Base-by-base conservation (phyloP, 1,140 invertebrate genomes). In the Caerostris extrusa region DNA sequence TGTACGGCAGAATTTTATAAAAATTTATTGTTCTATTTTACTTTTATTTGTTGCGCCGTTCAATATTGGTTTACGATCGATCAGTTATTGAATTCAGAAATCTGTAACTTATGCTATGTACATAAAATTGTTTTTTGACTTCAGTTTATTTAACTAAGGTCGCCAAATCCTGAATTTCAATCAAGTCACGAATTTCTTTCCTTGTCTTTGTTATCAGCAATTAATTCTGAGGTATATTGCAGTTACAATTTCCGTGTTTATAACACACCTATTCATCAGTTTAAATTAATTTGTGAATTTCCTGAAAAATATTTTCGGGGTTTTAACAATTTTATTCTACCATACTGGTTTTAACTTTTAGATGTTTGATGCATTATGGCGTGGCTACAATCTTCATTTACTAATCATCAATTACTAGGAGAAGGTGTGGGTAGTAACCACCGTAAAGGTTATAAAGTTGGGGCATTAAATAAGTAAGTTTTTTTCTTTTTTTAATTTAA, bases 301-400 rank as follows among this genome's bases (percentile, higher is more conserved):
- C 34, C 34, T 34, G 34, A 34, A 34, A 50, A 77, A 12, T 2
- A 77, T 34, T 77, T 77, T 77, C 69, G 8, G 34, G 3, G 69
- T 77, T 50, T 50, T 50, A 77, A 71, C 17, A 67, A 67, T 67
- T 67, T 67, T 71, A 5, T 50, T 5, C 34, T 4, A 3, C 34
- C 34, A 71, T 71, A 57, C n/a, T 5, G 56, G 4, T 85, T 83
- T 17, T 5, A 83, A 19, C 7, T 57, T 57, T 19, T 57, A 58
- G 82, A 4, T 90, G 4, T 56, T 71, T 60, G 34, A 71, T 57
- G n/a, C 12, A 85, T 61, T 12, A 94, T 94, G 93, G 93, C 87
- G 64, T 94, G 93, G 93, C 61, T 94, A 12, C 93, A 94, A 53
- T 94, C 93, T 53, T 90, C 93, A 4, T 90, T 90, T 58, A 90